phyloP scores from a whole-genome alignment of 2,888 invertebrate genomes.

The Hyposoter didymator region DNA sequence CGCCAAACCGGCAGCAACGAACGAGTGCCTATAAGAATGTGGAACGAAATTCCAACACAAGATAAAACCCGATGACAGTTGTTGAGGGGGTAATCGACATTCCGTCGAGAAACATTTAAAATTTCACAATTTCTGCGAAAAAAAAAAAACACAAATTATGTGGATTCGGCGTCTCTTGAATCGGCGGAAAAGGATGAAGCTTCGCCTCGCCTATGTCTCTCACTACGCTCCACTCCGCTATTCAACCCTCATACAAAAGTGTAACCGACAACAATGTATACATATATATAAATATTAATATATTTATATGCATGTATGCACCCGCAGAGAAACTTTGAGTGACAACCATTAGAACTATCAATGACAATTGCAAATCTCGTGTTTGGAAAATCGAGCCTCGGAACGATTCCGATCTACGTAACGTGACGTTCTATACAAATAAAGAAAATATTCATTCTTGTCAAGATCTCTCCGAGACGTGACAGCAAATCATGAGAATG shows the following conservation, averaged over 20 bases:
- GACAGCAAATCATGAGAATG: background rate
- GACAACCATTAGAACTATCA: background rate
- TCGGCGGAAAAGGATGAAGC: slow-evolving; percentile 81
- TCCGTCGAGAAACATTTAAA: slow-evolving; percentile 16
- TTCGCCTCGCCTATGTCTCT: slow-evolving; percentile 84
- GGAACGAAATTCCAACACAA: background rate
- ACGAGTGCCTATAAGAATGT: background rate
- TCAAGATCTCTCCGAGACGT: background rate
- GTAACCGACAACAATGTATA: slow-evolving; percentile 66
- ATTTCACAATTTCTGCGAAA: background rate
- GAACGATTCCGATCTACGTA: background rate
- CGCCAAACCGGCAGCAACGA: background rate
- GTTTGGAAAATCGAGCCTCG: background rate
- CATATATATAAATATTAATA: slow-evolving; percentile 64
- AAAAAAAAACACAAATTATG: slow-evolving; percentile 29
- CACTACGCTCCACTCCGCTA: slow-evolving; percentile 84
- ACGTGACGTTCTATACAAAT: background rate
- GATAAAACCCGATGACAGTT: background rate
- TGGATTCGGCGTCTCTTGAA: slow-evolving; percentile 80
- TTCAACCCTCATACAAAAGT: slow-evolving; percentile 73
- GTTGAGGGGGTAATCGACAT: slow-evolving; percentile 10
- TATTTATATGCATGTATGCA: slow-evolving; percentile 24
- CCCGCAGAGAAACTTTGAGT: slow-evolving; percentile 24
- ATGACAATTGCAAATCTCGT: slow-evolving; percentile 17
- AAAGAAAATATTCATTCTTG: background rate